Evolutionary conservation across 2,113 vertebrate genomes (phyloP).

Genomic region (Vombatus ursinus): DNA sequence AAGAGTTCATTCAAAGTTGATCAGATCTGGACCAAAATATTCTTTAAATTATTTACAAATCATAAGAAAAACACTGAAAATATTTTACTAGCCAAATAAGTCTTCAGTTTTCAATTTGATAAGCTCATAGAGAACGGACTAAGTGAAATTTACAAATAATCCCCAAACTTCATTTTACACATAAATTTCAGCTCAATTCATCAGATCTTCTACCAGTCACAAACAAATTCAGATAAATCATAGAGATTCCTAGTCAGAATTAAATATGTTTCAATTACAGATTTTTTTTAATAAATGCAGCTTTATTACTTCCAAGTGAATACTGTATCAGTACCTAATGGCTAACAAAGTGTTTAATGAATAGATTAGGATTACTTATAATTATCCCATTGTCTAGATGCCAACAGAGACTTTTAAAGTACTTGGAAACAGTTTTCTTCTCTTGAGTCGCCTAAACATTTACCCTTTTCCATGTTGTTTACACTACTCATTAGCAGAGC

Average conservation of each 20-base stretch:
- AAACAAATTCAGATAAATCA: neutral
- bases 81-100: neutral
- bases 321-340: neutral
- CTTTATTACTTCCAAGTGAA: conserved; percentile 34
- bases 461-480: conserved; percentile 14
- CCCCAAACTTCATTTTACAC: neutral
- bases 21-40: neutral
- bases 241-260: neutral
- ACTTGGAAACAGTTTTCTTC: conserved; percentile 10
- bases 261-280: conserved; percentile 25
- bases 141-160: conserved; percentile 34
- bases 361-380: neutral
- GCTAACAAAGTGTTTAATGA: conserved; percentile 29
- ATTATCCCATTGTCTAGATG: neutral
- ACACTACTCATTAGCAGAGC: neutral
- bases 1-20: neutral
- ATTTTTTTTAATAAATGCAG: conserved; percentile 33
- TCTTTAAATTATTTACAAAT: neutral
- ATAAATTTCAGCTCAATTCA: conserved; percentile 19
- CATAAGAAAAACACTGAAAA: neutral
- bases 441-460: conserved; percentile 2
- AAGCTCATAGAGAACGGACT: conserved; percentile 7
- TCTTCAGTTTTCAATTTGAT: neutral
- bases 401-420: neutral
- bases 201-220: neutral